Evolutionary conservation across 2,113 vertebrate species (phyloP), one percentile per base, ranked within the genome.

Genomic region (Silurus glanis): DNA sequence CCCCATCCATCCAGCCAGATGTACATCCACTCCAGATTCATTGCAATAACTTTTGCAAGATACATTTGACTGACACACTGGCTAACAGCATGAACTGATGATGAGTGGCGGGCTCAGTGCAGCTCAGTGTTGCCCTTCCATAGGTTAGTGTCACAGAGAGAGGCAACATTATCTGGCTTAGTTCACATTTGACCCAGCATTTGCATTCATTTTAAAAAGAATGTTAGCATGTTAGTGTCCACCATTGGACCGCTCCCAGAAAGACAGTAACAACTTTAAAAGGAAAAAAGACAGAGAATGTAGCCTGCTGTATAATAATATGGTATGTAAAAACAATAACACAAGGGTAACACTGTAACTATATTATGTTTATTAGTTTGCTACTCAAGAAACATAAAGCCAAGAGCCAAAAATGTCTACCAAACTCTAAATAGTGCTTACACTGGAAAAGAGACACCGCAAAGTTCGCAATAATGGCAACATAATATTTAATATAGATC

Each of bases 101-200:
- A 67, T 53, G 19, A 66, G 61, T 76, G 23, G 45, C 6, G 21
- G 72, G n/a, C 45, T 25, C 16, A 58, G n/a, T 51, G 47, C 67
- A 64, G 19, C 23, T n/a, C 72, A 69, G 67, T 59, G 55, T 62
- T 66, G 28, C 75, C 19, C 45, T 58, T 58, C 59, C 74, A 14
- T 62, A 84, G 55, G 83, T 53, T 28, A 81, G 21, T 81, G 58
- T 62, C 47, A 47, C 55, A 81, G 28, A 81, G 19, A 62, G 28
- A 81, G 17, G 5, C 37, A 81, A 3, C 62, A 10, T 62, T 37
- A 23, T 17, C 17, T 62, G 58, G 37, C 19, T 62, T 5, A 23
- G 17, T 47, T 81, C 2, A 81, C 58, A 81, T 45, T 49, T 81
- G 37, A 37, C 37, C 58, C 19, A 45, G 66, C 5, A 9, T 51